Evolutionary conservation across 2,888 invertebrate genomes (phyloP).

Genomic region (Scaptomyza reducta): DNA sequence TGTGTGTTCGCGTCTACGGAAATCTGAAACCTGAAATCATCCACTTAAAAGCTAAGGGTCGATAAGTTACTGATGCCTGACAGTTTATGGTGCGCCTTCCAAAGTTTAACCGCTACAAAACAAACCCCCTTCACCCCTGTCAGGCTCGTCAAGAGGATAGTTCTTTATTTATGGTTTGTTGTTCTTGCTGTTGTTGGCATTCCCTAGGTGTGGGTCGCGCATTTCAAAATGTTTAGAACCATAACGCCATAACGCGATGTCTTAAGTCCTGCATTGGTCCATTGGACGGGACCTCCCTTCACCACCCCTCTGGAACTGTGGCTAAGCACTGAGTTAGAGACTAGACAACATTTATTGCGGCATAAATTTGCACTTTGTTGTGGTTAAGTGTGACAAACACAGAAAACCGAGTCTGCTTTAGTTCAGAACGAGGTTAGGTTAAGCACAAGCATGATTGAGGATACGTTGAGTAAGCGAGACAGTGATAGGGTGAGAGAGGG

Average conservation of each 20-base stretch:
- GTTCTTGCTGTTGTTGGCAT: slow-evolving; percentile 8
- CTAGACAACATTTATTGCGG: slow-evolving; percentile 67
- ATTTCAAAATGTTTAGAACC: slow-evolving; percentile 27
- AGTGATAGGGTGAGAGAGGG: background rate
- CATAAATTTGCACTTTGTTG: slow-evolving; percentile 78
- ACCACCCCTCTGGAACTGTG: background rate
- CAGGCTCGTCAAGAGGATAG: background rate
- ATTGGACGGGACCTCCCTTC: background rate
- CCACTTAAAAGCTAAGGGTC: slow-evolving; percentile 79
- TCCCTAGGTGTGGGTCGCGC: slow-evolving; percentile 30
- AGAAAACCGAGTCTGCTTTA: slow-evolving; percentile 20
- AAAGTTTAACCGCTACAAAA: slow-evolving; percentile 35
- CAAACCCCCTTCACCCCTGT: background rate
- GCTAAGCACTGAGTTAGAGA: slow-evolving; percentile 4
- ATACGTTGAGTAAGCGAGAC: slow-evolving; percentile 11
- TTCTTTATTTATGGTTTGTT: slow-evolving; percentile 35
- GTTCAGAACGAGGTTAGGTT: slow-evolving; percentile 35
- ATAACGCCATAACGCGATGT: slow-evolving; percentile 22
- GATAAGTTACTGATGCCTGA: slow-evolving; percentile 79
- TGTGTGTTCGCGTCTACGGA: slow-evolving; percentile 35
- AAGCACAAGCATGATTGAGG: slow-evolving; percentile 25
- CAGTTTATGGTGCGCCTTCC: slow-evolving; percentile 64
- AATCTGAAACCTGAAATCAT: slow-evolving; percentile 76
- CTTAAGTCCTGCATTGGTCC: slow-evolving; percentile 40
- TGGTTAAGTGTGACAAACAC: slow-evolving; percentile 51